A percentile compares a stretch with the other conserved stretches of the same genome.
phyloP scores from a whole-genome alignment of 2,113 vertebrate species.

The Macrotus californicus region DNA sequence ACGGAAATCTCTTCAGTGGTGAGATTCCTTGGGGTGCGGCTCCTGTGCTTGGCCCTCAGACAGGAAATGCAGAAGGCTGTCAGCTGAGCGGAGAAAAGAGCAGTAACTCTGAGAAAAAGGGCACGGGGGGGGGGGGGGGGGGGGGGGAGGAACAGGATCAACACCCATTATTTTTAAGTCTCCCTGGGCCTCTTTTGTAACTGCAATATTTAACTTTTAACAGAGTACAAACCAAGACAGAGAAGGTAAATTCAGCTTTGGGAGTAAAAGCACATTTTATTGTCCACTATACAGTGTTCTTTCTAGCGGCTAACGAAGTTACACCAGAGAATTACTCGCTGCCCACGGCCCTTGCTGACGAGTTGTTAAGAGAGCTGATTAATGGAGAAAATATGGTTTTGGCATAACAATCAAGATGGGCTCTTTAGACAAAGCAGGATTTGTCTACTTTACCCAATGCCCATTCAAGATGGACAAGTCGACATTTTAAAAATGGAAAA shows the following conservation, averaged over 20 bases:
- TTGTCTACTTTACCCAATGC: slow-evolving; percentile 69
- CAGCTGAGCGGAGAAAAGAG: not conserved
- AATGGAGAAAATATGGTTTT: slow-evolving; percentile 73
- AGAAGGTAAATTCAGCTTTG: not conserved
- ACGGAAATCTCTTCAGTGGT: not conserved
- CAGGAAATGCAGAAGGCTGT: not conserved
- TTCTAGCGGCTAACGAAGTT: not conserved
- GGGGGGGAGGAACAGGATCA: not conserved
- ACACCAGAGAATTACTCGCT: not conserved
- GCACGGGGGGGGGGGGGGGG: not conserved
- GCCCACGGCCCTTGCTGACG: not conserved
- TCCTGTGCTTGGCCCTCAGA: not conserved
- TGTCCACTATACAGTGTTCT: not conserved
- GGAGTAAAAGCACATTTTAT: not conserved
- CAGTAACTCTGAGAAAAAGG: not conserved
- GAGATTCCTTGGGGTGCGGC: not conserved
- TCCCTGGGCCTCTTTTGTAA: not conserved
- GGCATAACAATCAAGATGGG: slow-evolving; percentile 71
- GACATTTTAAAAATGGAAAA: slow-evolving; percentile 71
- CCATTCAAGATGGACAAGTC: slow-evolving; percentile 72
- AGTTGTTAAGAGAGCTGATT: slow-evolving; percentile 63
- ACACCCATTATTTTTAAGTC: not conserved
- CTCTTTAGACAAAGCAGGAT: slow-evolving; percentile 70
- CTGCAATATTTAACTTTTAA: slow-evolving; percentile 8
- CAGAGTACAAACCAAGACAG: slow-evolving; percentile 7